phyloP scores from a whole-genome alignment of 2,797 vertebrate species.

The Melanogrammus aeglefinus region DNA sequence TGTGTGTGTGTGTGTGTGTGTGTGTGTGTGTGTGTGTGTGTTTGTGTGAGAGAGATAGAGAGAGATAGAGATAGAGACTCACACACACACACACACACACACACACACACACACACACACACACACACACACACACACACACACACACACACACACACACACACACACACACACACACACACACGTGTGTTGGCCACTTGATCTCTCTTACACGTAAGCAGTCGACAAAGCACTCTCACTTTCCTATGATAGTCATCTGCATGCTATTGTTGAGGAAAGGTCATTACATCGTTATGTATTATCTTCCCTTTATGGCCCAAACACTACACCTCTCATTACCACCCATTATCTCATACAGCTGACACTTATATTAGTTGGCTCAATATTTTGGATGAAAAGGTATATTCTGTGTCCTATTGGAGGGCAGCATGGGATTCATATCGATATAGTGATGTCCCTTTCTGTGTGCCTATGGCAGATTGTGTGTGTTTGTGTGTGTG shows the following conservation, averaged over 20 bases:
- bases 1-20: neutral
- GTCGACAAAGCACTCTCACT: neutral
- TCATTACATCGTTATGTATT: neutral
- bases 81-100: too few species aligned
- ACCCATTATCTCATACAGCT: neutral
- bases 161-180: too few species aligned
- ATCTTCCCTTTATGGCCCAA: conserved; percentile 1
- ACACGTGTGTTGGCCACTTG: too few species aligned
- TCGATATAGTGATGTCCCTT: neutral
- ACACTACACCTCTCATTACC: neutral
- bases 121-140: too few species aligned
- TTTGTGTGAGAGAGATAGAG: too few species aligned
- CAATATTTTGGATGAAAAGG: neutral
- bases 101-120: too few species aligned
- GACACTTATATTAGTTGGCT: neutral
- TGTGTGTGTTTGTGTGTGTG: neutral
- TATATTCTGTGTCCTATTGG: neutral
- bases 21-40: neutral
- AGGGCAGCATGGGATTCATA: neutral
- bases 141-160: too few species aligned
- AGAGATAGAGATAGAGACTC: too few species aligned
- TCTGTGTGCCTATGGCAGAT: neutral
- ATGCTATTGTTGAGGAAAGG: neutral
- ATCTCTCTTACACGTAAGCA: too few species aligned
- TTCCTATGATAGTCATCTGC: neutral